phyloP scores from a whole-genome alignment of 2,113 vertebrate species.

The Anser brachyrhynchus region DNA sequence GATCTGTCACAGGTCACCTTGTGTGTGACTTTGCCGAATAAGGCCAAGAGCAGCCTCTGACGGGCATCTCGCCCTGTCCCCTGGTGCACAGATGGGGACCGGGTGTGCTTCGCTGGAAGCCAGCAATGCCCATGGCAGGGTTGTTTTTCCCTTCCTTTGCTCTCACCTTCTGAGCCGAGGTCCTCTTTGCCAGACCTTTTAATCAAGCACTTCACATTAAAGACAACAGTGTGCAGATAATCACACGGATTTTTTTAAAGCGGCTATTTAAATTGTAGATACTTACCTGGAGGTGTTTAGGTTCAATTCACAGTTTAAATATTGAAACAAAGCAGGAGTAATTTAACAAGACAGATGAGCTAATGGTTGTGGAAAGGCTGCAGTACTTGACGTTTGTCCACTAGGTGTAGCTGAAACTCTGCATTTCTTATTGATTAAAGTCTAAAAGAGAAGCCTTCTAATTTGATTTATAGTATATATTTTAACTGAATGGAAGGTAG shows the following conservation, averaged over 20 bases:
- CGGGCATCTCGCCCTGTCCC: fast-evolving
- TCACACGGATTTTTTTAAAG: not conserved
- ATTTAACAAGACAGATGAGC: not conserved
- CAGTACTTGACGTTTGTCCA: constrained; percentile 28
- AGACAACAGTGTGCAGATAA: not conserved
- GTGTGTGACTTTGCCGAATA: constrained; percentile 2
- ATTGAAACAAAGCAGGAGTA: not conserved
- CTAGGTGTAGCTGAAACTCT: constrained; percentile 73
- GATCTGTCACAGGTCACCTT: not conserved
- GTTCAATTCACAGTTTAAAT: not conserved
- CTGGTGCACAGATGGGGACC: fast-evolving
- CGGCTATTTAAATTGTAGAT: not conserved
- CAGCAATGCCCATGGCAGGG: fast-evolving
- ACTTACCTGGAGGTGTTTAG: not conserved
- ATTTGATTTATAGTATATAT: not conserved
- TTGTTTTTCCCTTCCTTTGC: not conserved
- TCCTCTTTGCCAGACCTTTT: not conserved
- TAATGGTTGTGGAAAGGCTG: not conserved
- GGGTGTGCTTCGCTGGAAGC: not conserved
- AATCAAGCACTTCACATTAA: not conserved
- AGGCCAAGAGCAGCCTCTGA: not conserved
- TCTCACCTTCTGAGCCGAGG: fast-evolving
- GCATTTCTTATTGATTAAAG: not conserved
- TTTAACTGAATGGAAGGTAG: not conserved
- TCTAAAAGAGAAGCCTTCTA: not conserved